phyloP scores from a whole-genome alignment of 2,797 vertebrate species.

The Arnoldichthys spilopterus region DNA sequence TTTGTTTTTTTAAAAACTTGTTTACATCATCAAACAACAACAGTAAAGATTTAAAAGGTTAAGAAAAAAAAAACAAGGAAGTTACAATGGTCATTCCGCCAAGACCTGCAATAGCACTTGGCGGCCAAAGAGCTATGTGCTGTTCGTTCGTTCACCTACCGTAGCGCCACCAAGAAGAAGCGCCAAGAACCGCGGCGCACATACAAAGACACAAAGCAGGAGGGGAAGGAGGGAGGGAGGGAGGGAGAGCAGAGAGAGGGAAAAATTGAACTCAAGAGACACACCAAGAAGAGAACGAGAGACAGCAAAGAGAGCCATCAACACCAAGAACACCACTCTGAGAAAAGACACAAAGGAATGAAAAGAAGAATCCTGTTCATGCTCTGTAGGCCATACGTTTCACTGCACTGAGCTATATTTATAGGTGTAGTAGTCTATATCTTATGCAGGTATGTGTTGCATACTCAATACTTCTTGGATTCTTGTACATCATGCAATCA shows the following conservation, averaged over 20 bases:
- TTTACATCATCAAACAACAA: no score
- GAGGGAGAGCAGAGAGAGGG: conserved; percentile 68
- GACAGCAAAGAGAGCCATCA: conserved; percentile 71
- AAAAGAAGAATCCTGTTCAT: not conserved
- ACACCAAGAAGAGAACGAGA: conserved; percentile 73
- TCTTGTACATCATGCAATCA: no score
- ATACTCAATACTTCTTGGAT: no score
- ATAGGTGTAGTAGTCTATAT: not conserved
- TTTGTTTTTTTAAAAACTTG: no score
- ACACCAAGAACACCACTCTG: conserved; percentile 62
- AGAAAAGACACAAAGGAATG: conserved; percentile 73
- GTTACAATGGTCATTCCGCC: conserved; percentile 78
- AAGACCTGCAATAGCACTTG: conserved; percentile 67
- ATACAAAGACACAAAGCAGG: conserved; percentile 74
- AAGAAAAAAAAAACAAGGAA: conserved; percentile 66
- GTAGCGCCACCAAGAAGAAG: conserved; percentile 73
- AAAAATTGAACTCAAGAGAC: conserved; percentile 81
- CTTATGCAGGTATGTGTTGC: no score
- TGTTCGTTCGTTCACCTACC: conserved; percentile 83
- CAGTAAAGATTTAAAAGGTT: conserved; percentile 66
- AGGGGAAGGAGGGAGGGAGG: conserved; percentile 70
- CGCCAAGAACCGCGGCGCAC: conserved; percentile 75
- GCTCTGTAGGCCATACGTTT: not conserved
- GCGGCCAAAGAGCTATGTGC: conserved; percentile 69
- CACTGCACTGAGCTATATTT: not conserved